Evolutionary conservation across 2,888 invertebrate genomes (phyloP).

Genomic region (Netelia melanura): DNA sequence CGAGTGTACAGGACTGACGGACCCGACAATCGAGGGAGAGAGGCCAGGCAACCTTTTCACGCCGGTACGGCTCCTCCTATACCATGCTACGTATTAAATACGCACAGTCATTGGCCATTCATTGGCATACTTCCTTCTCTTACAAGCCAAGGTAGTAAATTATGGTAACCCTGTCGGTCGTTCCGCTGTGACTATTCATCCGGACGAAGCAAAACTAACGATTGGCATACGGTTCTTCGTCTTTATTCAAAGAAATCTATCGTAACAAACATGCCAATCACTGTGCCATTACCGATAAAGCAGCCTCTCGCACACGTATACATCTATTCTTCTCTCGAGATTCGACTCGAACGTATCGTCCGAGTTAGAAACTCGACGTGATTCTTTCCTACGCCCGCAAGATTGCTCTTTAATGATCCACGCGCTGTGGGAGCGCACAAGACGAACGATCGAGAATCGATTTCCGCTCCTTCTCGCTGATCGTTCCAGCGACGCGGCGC

Average conservation of each 20-base stretch:
- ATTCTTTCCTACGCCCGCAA: constrained; percentile 25
- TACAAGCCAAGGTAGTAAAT: constrained; percentile 4
- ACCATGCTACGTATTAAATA: not conserved
- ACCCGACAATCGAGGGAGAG: constrained; percentile 41
- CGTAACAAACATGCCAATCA: not conserved
- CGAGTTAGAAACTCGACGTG: constrained; percentile 44
- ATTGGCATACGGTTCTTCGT: not conserved
- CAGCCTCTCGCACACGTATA: not conserved
- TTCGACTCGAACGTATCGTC: not conserved
- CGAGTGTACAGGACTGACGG: constrained; percentile 43
- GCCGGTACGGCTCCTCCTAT: constrained; percentile 45
- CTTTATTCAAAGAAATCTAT: not conserved
- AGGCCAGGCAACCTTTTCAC: constrained; percentile 63
- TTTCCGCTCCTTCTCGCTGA: constrained; percentile 22
- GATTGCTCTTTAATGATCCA: constrained; percentile 60
- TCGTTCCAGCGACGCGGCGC: constrained; percentile 20
- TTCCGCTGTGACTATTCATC: constrained; percentile 9
- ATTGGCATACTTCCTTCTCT: not conserved
- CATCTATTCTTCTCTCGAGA: not conserved
- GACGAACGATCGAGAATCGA: constrained; percentile 36
- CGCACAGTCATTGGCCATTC: constrained; percentile 39
- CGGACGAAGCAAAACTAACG: not conserved
- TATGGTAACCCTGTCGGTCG: not conserved
- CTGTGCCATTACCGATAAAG: not conserved
- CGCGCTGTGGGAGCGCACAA: constrained; percentile 6